Base-by-base conservation (phyloP, 1,140 invertebrate genomes). In the Drosophila prosaltans region DNA sequence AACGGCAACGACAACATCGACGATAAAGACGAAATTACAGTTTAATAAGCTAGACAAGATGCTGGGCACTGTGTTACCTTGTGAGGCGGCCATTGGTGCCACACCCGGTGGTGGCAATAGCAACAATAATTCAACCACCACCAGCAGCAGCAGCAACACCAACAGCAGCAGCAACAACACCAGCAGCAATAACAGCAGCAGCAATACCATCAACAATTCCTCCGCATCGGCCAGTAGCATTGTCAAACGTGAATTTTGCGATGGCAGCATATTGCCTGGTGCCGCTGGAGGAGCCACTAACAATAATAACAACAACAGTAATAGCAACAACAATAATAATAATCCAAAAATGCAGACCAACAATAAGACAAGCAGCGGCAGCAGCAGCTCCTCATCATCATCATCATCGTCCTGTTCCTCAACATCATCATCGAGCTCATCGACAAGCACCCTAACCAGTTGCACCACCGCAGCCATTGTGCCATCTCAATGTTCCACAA, bases 21-120 rank as follows among this genome's bases (percentile, higher is more conserved):
- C 80, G 55, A 89, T 8, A 21, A 51, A 51, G 45, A 26, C 45
- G 7, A 76, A 81, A 80, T 78, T 66, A 70, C 74, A 76, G 57
- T 74, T 68, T 45, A 75, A 80, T 48, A 86, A 82, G 69, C 78
- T 84, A 57, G 73, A 91, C 71, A 89, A 84, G 72, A 92, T 92
- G 91, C 80, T 92, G 65, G 91, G 91, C 10, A 92, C 91, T 43
- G 91, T 92, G 62, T 60, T 92, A 69, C 91, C 91, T 32, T 92
- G 91, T 57, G 91, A 92, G 85, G 80, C 90, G 64, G 79, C 91
- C 28, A 91, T 91, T 60, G 73, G 80, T 36, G 90, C 75, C 60
- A 82, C 82, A 41, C 84, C 85, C 36, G 74, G 84, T 55, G 74
- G 84, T 55, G 70, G 83, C 68, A 79, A 80, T 51, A 36, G 3